These are phyloP conservation scores for Lerista edwardsae DNA, from an alignment of 2,797 vertebrate species.

Conservation along the genomic window DNA sequence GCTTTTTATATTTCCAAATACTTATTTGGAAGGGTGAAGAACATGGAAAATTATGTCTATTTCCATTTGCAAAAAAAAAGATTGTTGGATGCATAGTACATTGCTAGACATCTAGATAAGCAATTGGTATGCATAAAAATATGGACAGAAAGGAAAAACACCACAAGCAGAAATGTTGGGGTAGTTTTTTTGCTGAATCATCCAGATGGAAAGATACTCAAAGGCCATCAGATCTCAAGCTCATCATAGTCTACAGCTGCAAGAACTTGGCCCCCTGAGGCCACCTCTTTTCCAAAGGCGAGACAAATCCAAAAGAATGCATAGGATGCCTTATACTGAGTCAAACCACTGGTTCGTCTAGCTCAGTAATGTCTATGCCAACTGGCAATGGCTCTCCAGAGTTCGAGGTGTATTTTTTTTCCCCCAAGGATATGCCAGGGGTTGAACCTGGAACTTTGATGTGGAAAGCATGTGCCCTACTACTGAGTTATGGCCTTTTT, in stretches of 20 bases:
- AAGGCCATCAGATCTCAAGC: neutral
- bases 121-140: conserved; percentile 24
- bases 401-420: too few relatives aligned
- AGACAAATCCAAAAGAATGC: neutral
- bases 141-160: conserved; percentile 17
- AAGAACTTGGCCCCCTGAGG: neutral
- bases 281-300: neutral
- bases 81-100: conserved; percentile 1
- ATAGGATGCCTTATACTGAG: too few relatives aligned
- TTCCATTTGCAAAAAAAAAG: conserved; percentile 43
- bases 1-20: conserved; percentile 42
- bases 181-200: neutral
- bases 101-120: conserved; percentile 41
- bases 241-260: neutral
- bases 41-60: conserved; percentile 36
- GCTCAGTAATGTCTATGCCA: too few relatives aligned
- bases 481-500: too few relatives aligned
- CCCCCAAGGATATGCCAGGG: too few relatives aligned
- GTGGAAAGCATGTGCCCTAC: too few relatives aligned
- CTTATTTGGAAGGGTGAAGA: conserved; percentile 25
- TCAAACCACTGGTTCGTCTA: too few relatives aligned
- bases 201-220: neutral
- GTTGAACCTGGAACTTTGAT: too few relatives aligned
- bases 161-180: conserved; percentile 16
- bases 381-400: too few relatives aligned